A percentile compares a stretch with the other conserved stretches of the same genome.
Conservation (phyloP, 2,113 vertebrate genomes). For the Pedetes capensis region DNA sequence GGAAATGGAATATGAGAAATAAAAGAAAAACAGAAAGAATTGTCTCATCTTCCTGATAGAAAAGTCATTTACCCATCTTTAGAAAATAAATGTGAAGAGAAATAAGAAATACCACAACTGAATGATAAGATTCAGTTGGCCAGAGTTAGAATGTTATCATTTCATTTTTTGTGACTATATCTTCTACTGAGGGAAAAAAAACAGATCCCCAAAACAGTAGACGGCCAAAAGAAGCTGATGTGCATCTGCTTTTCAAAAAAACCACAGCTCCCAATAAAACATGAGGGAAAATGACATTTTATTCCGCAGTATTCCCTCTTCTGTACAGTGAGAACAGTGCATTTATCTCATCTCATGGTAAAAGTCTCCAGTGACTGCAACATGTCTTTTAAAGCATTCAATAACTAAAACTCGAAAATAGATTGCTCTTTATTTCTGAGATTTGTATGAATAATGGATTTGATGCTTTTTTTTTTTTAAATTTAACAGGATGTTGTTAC, state of each 20-base stretch:
- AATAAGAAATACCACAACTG: slow-evolving; percentile 57
- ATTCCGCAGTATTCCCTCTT: slow-evolving; percentile 57
- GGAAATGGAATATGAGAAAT: slow-evolving; percentile 18
- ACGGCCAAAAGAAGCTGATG: slow-evolving; percentile 46
- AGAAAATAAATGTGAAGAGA: slow-evolving; percentile 63
- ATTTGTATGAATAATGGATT: slow-evolving; percentile 21
- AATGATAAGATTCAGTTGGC: slow-evolving; percentile 68
- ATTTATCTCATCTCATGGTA: slow-evolving; percentile 43
- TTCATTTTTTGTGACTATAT: slow-evolving; percentile 59
- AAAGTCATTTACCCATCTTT: slow-evolving; percentile 68
- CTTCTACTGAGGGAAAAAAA: slow-evolving; percentile 31
- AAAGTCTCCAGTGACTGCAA: slow-evolving; percentile 67
- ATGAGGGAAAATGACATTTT: slow-evolving; percentile 61
- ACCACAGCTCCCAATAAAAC: slow-evolving; percentile 46
- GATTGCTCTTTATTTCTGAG: slow-evolving; percentile 49
- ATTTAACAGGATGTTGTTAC: slow-evolving; percentile 50
- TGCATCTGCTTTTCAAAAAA: slow-evolving; percentile 40
- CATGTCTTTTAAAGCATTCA: slow-evolving; percentile 60
- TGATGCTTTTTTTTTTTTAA: slow-evolving; percentile 66
- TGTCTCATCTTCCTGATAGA: slow-evolving; percentile 56
- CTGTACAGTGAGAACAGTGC: slow-evolving; percentile 34
- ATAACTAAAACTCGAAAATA: slow-evolving; percentile 58
- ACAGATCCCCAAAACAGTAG: slow-evolving; percentile 51
- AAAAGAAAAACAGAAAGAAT: slow-evolving; percentile 52
- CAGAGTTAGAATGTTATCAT: slow-evolving; percentile 71